Evolutionary conservation across 1,140 invertebrate species (phyloP).

Genomic region (Phthorimaea operculella): DNA sequence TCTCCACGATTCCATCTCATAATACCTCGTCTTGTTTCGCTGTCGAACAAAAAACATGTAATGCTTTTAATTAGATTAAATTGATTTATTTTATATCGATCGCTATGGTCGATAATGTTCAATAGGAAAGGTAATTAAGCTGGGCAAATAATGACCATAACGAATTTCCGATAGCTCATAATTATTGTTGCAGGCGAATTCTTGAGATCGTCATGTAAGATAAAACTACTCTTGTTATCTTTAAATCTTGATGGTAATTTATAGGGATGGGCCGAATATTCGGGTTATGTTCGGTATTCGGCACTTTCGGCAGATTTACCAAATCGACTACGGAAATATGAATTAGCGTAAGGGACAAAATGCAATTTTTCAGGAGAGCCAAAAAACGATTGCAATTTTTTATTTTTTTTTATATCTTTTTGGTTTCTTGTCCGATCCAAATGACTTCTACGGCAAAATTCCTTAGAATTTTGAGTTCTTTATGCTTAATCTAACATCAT

Average conservation of each 20-base stretch:
- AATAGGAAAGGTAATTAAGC: constrained; percentile 55
- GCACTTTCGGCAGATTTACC: too few relatives aligned
- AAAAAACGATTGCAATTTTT: too few relatives aligned
- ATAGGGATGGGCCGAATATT: too few relatives aligned
- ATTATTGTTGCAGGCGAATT: constrained; percentile 22
- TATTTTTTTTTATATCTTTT: too few relatives aligned
- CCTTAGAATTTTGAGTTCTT: too few relatives aligned
- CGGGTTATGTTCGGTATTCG: too few relatives aligned
- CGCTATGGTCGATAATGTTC: constrained; percentile 38
- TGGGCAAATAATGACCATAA: constrained; percentile 57
- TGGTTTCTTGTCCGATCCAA: too few relatives aligned
- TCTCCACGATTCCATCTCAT: constrained; percentile 60
- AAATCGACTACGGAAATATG: too few relatives aligned
- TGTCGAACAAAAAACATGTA: constrained; percentile 62
- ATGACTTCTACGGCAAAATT: too few relatives aligned
- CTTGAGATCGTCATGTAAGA: constrained; percentile 7
- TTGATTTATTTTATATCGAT: constrained; percentile 63
- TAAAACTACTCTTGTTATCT: constrained; percentile 8
- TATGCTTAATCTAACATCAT: too few relatives aligned
- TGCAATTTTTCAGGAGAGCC: too few relatives aligned
- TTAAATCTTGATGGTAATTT: constrained; percentile 13
- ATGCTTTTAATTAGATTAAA: constrained; percentile 68
- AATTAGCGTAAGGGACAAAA: too few relatives aligned
- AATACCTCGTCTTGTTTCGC: constrained; percentile 62
- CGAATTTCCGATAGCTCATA: constrained; percentile 33